Evolutionary conservation across 2,888 invertebrate species (phyloP).

Genomic region (Pantelozetes paolii): DNA sequence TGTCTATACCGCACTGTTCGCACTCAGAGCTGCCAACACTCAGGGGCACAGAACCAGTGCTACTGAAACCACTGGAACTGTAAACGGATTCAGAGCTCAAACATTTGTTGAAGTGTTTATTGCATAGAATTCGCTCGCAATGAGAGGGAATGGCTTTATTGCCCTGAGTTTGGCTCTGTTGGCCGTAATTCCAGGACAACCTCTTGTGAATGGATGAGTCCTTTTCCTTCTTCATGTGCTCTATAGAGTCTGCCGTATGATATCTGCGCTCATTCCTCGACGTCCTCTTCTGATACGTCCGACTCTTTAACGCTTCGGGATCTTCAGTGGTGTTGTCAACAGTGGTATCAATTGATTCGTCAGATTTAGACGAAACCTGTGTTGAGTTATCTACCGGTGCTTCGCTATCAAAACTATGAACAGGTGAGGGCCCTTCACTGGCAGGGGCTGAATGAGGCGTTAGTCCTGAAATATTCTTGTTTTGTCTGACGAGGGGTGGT

Average conservation of each 20-base stretch:
- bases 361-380: conserved; percentile 1
- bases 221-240: conserved; percentile 59
- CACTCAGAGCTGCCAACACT: conserved; percentile 43
- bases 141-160: conserved; percentile 31
- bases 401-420: conserved; percentile 42
- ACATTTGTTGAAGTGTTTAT: conserved; percentile 50
- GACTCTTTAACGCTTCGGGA: conserved; percentile 33
- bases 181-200: conserved; percentile 61
- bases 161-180: conserved; percentile 46
- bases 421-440: conserved; percentile 43
- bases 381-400: neutral
- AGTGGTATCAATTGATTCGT: neutral
- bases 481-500: conserved; percentile 75
- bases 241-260: conserved; percentile 65
- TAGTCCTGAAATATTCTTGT: conserved; percentile 55
- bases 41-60: conserved; percentile 54
- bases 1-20: conserved; percentile 37
- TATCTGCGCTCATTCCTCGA: conserved; percentile 55
- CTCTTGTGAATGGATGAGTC: conserved; percentile 60
- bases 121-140: conserved; percentile 42
- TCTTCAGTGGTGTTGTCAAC: conserved; percentile 1
- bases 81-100: conserved; percentile 54
- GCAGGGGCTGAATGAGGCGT: conserved; percentile 40
- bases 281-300: conserved; percentile 42
- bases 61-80: conserved; percentile 56